Conservation (phyloP, 2,888 invertebrate species). For the Caenorhabditis angaria region DNA sequence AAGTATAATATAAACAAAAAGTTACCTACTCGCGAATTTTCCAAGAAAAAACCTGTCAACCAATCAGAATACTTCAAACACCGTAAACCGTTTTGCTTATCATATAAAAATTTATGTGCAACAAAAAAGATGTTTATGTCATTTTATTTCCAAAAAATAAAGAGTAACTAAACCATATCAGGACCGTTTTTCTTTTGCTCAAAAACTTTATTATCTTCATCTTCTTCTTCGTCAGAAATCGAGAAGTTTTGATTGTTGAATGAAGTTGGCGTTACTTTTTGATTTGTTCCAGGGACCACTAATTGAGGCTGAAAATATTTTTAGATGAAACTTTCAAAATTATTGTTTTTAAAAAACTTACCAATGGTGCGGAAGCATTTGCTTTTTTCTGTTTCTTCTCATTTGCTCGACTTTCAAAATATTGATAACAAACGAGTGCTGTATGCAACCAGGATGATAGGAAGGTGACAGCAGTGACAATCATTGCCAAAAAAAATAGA, state of each 20-base stretch:
- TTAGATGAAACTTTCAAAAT: not conserved
- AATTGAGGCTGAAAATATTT: conserved; percentile 27
- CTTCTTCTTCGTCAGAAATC: conserved; percentile 44
- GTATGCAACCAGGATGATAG: conserved; percentile 44
- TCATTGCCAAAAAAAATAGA: conserved; percentile 30
- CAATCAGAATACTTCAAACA: no score
- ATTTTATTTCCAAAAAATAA: no score
- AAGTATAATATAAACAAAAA: no score
- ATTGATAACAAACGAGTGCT: conserved; percentile 36
- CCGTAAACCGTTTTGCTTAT: no score
- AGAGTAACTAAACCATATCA: conserved; percentile 38
- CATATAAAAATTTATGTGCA: not conserved
- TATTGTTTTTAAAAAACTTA: conserved; percentile 2
- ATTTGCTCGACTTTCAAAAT: conserved; percentile 41
- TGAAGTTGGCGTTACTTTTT: conserved; percentile 10
- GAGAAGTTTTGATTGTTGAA: conserved; percentile 48
- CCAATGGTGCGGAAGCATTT: conserved; percentile 14
- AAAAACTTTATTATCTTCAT: conserved; percentile 30
- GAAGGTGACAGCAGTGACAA: conserved; percentile 35
- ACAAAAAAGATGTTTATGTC: not conserved
- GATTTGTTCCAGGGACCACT: conserved; percentile 13
- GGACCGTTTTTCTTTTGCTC: conserved; percentile 20
- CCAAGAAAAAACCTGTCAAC: no score
- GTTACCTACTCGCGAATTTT: no score
- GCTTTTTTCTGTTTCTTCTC: conserved; percentile 30